Percentiles rank a stretch among this genome's conserved stretches.
phyloP scores from a whole-genome alignment of 2,113 vertebrate species.

The Brevimyrus niger region DNA sequence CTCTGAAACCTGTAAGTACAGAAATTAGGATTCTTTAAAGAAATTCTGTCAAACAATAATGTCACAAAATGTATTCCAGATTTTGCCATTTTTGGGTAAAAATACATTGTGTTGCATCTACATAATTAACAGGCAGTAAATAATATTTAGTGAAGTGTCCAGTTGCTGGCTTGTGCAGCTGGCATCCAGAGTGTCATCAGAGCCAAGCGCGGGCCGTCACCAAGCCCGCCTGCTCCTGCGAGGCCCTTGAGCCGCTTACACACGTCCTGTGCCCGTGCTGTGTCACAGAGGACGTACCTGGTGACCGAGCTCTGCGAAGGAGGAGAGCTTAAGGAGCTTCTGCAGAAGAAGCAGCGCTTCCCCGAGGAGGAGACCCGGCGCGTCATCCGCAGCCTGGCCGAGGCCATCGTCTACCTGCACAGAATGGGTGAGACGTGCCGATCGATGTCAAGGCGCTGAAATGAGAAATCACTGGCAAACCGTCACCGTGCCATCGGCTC shows the following conservation, averaged over 20 bases:
- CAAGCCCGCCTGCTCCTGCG: background rate
- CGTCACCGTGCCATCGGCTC: background rate
- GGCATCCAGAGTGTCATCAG: background rate
- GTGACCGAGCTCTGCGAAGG: slow-evolving; percentile 74
- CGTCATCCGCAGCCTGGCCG: slow-evolving; percentile 67
- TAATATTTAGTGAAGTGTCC: background rate
- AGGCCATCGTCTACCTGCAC: slow-evolving; percentile 70
- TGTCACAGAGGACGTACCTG: slow-evolving; percentile 69
- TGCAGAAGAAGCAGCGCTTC: slow-evolving; percentile 59
- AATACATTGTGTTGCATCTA: background rate
- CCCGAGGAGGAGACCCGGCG: slow-evolving; percentile 72
- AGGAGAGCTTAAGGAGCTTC: slow-evolving; percentile 69
- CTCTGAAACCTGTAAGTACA: background rate
- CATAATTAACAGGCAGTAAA: background rate
- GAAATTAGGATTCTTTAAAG: background rate
- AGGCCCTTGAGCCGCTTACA: background rate
- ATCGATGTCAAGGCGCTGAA: background rate
- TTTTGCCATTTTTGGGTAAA: background rate
- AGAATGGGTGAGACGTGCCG: slow-evolving; percentile 58
- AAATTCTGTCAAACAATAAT: background rate
- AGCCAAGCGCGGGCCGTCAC: background rate
- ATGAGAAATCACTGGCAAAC: background rate
- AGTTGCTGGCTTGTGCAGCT: background rate
- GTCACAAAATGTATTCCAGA: background rate
- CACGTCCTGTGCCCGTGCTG: slow-evolving; percentile 6